These are phyloP conservation scores for Drosophila paucipuncta DNA, from an alignment of 2,888 invertebrate genomes.

Conservation along the genomic window DNA sequence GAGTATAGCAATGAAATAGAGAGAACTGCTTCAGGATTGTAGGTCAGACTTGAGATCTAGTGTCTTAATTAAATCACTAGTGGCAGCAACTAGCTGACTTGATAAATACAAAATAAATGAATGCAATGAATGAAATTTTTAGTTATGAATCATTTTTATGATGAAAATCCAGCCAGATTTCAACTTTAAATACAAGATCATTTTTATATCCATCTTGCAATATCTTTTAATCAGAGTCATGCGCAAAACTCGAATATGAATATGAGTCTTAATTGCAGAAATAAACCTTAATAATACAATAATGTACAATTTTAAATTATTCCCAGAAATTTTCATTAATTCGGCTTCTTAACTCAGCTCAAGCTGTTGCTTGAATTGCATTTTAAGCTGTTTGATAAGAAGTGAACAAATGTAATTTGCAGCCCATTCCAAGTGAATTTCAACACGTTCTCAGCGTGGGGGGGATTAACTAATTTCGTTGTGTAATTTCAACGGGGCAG, in stretches of 20 bases:
- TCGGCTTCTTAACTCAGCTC: background rate
- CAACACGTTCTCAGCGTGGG: slow-evolving; percentile 56
- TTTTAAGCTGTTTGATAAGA: slow-evolving; percentile 2
- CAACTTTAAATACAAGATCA: background rate
- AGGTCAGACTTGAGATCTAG: slow-evolving; percentile 4
- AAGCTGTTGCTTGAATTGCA: background rate
- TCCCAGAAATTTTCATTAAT: background rate
- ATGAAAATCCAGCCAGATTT: background rate
- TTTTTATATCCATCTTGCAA: background rate
- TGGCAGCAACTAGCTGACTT: background rate
- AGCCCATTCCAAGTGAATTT: slow-evolving; percentile 30
- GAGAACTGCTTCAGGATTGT: background rate
- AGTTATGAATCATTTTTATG: background rate
- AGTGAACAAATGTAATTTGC: slow-evolving; percentile 6
- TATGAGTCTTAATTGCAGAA: background rate
- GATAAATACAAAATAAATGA: background rate
- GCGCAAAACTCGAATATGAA: background rate
- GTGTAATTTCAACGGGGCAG: slow-evolving; percentile 40
- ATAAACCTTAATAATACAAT: background rate
- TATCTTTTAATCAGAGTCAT: background rate
- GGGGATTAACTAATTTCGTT: slow-evolving; percentile 67
- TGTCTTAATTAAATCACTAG: background rate
- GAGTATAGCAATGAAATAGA: too few species aligned
- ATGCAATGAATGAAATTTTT: background rate
- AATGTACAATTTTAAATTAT: background rate